Base-by-base conservation (phyloP, 2,797 vertebrate genomes). In the Poecilia picta region DNA sequence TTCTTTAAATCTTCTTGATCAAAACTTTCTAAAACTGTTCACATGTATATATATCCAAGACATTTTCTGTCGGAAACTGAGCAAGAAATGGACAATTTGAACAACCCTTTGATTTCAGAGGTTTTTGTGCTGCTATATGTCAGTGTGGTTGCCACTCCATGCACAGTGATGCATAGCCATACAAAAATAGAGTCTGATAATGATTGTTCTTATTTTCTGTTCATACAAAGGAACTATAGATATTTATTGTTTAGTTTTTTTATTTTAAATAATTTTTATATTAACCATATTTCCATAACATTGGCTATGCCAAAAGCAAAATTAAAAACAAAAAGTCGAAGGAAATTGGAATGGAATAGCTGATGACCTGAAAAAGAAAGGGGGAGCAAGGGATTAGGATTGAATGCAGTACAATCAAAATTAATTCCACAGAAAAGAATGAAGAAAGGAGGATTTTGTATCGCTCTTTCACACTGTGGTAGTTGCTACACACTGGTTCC, bases 391-490 rank as follows among this genome's bases (percentile, higher is more conserved):
- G 0, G 8, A 53, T 0, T 20, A 53, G 8, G 51, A 10, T 0
- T 10, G 0, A 59, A 59, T 59, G 0, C 8, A 33, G 15, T 15
- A 31, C 1, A 7, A 12, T 8, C 0, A 1, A 51, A 51, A 53
- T 53, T 8, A 25, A 53, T 0, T 23, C 8, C 20, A 23, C 49
- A 51, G 20, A 51, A 36, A 45, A 46, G 1, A 18, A 49, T 20
- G 1, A 3, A 45, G 15, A 3, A 45, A 1, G 76, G 53, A 28
- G 2, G 83, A 83, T 87, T 84, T 85, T 83, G 82, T 73, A 28
- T 62, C 45, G 28, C 4, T 41, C 5, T 72, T 75, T 0, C 47
- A n/a, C 15, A 62, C 51, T 62, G 81, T 82, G 76, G 62, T 39
- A n/a, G 5, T 8, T 43, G 41, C 0, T 39, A 20, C 78, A 82